Conservation (phyloP, 2,888 invertebrate species). For the Meloe dianella region DNA sequence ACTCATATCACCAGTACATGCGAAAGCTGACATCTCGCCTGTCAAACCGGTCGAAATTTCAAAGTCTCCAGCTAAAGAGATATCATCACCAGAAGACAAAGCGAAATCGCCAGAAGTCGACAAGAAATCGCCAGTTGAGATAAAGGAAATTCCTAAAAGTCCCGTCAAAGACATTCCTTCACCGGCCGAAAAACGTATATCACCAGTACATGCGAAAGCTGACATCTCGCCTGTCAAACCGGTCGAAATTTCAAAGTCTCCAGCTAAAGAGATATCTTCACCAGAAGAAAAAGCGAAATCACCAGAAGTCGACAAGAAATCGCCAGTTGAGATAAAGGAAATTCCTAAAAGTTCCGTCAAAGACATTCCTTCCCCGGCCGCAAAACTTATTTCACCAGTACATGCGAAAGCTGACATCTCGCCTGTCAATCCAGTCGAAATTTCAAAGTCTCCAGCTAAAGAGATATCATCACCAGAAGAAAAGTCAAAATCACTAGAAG, state of each 20-base stretch:
- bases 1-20: background rate
- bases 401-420: background rate
- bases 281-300: conserved; percentile 12
- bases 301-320: conserved; percentile 14
- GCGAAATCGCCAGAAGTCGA: background rate
- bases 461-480: background rate
- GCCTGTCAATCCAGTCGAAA: conserved; percentile 14
- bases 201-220: background rate
- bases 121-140: conserved; percentile 10
- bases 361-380: background rate
- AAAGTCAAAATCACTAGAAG: conserved; percentile 2
- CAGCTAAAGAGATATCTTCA: background rate
- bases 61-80: too few relatives aligned
- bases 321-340: conserved; percentile 16
- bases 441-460: background rate
- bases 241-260: too few relatives aligned
- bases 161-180: conserved; percentile 19
- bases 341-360: background rate
- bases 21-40: background rate
- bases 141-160: background rate
- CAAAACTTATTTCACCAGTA: background rate
- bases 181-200: conserved; percentile 15
- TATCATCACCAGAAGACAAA: background rate
- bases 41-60: too few relatives aligned
- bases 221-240: background rate